phyloP scores from a whole-genome alignment of 2,797 vertebrate genomes.

The Hemibagrus guttatus region DNA sequence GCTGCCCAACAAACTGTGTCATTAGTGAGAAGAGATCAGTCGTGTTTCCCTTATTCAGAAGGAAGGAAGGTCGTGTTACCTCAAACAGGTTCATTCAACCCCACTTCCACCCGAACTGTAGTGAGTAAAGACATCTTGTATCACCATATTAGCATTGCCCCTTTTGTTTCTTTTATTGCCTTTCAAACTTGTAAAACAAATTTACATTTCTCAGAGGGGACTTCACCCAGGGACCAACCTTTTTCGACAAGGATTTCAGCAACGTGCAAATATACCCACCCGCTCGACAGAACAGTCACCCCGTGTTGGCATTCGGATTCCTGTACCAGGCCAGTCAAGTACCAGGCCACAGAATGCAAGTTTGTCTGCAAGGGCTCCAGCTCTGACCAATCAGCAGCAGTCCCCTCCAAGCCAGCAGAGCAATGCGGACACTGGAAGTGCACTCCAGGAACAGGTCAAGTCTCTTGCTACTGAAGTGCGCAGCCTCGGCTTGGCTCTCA shows the following conservation, averaged over 20 bases:
- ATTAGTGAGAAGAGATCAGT: constrained; percentile 69
- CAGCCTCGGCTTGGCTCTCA: constrained; percentile 77
- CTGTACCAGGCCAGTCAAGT: constrained; percentile 58
- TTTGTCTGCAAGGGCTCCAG: constrained; percentile 58
- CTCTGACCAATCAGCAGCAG: constrained; percentile 50
- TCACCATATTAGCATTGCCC: background rate
- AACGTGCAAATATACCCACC: constrained; percentile 60
- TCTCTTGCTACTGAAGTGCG: constrained; percentile 76
- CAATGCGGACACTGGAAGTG: constrained; percentile 56
- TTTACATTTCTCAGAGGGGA: constrained; percentile 59
- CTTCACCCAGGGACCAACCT: constrained; percentile 57
- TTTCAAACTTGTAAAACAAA: background rate
- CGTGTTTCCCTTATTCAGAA: constrained; percentile 61
- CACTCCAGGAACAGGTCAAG: constrained; percentile 77
- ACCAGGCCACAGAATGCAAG: constrained; percentile 59
- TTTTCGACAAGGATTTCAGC: constrained; percentile 63
- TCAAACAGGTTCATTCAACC: constrained; percentile 66
- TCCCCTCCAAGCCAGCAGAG: constrained; percentile 61
- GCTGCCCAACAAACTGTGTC: constrained; percentile 69
- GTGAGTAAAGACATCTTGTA: constrained; percentile 58
- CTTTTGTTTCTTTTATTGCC: background rate
- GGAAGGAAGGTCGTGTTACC: constrained; percentile 63
- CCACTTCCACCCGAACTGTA: constrained; percentile 64
- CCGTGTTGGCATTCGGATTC: constrained; percentile 70
- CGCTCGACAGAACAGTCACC: constrained; percentile 66